Base-by-base conservation (phyloP, 2,888 invertebrate genomes). In the Agelastica alni region DNA sequence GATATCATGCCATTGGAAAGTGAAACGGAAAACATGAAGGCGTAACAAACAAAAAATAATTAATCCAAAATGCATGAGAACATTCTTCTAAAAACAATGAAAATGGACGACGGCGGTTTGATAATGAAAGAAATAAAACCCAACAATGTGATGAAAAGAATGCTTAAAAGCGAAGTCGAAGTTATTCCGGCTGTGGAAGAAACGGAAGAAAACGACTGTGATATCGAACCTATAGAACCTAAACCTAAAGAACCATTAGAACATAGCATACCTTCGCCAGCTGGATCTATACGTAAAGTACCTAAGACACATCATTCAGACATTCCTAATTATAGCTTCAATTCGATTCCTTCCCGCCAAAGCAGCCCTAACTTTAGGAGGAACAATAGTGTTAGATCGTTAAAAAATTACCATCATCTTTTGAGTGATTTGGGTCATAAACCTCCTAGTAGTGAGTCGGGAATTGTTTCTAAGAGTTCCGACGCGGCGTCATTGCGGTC, bases 401-500 rank as follows among this genome's bases (percentile, higher is more conserved):
- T 72, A 56, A 68, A 65, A 43, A 68, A 68, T 53, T 68, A 66
- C 42, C 65, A 66, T 30, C 64, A 66, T 46, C 32, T 63, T 20
- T 57, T 65, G 55, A 56, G 32, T 20, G 59, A 66, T 54, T 47
- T 62, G 32, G 41, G 36, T 12, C 34, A 57, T 17, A 55, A 51
- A 37, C 52, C 51, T 30, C 58, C 67, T 2, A 62, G 63, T 42
- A 69, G 70, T 51, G 89, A 89, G 62, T 80, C 79, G 59, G 81
- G 83, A 9, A 80, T 82, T 59, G 75, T 80, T 60, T 66, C 72
- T 13, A 72, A 70, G 58, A 73, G 70, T 4, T 79, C 81, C 46
- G 89, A 89, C 78, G 86, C 86, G 39, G 85, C 86, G 22, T 90
- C 90, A 22, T 84, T 90, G 60, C 81, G 89, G 60, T 91, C 91